phyloP scores from a whole-genome alignment of 2,888 invertebrate genomes.

The Plemyria rubiginata region DNA sequence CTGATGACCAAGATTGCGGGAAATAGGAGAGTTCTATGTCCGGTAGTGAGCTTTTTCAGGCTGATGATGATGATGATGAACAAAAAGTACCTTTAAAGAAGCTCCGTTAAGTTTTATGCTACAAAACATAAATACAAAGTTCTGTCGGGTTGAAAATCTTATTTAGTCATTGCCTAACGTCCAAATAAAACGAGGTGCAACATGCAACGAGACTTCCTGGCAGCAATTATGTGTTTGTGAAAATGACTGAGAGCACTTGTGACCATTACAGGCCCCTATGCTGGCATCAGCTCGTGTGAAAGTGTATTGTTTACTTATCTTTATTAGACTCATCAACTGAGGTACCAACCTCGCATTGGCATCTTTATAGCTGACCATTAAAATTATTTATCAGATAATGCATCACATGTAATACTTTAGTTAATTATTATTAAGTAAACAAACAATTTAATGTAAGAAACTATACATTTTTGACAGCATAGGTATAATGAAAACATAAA shows the following conservation, averaged over 20 bases:
- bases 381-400: not conserved
- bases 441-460: too few relatives aligned
- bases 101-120: too few relatives aligned
- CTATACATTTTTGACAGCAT: too few relatives aligned
- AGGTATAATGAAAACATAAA: too few relatives aligned
- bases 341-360: too few relatives aligned
- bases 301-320: constrained; percentile 20
- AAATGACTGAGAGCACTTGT: constrained; percentile 46
- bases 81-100: too few relatives aligned
- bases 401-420: too few relatives aligned
- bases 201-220: constrained; percentile 50
- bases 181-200: constrained; percentile 35
- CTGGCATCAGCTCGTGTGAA: constrained; percentile 32
- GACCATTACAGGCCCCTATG: constrained; percentile 44
- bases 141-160: not conserved
- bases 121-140: not conserved
- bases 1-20: too few relatives aligned
- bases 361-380: not conserved
- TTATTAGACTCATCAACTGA: not conserved
- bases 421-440: not conserved
- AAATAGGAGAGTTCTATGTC: too few relatives aligned
- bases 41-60: too few relatives aligned
- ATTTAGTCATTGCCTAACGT: not conserved
- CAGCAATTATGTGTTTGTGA: constrained; percentile 54
- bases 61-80: too few relatives aligned